Evolutionary conservation across 2,113 vertebrate genomes (phyloP), one percentile per base, ranked within the genome.

Genomic region (Baryphthengus martii): DNA sequence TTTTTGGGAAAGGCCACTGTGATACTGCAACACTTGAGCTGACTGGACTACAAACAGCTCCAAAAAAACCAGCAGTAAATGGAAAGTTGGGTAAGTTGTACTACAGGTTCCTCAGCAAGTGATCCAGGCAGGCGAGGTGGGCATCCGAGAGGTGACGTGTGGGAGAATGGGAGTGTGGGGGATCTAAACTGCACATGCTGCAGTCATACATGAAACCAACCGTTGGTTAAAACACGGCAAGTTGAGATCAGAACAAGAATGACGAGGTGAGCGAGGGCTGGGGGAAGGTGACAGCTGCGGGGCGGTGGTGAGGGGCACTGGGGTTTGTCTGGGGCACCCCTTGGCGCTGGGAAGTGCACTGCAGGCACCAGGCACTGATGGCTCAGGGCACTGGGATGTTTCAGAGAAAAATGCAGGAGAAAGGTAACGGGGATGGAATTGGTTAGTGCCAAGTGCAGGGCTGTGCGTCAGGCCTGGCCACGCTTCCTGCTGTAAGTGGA

Each of bases 111-210:
- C 89, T 83, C 23, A 8, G 87, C 45, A 35, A 14, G n/a, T 26
- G 35, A 37, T 35, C n/a, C 23, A 23, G 21, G 56, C n/a, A 35
- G 56, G 21, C 56, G 8, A 40, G 61, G 61, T 37, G 2, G 8
- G 31, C 25, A 0, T 55, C 16, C 4, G 40, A 53, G 52, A 6
- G 1, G 47, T 16, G 7, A 11, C 13, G 7, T 25, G 53, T 47
- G 42, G 17, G 83, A 11, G 47, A 49, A 52, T 0, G 1, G 26
- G 31, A 55, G n/a, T 2, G 16, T 33, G 50, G 42, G 45, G 62
- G 37, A 28, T 3, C 20, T 15, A 5, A 59, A 42, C n/a, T n/a
- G n/a, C 35, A 11, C 1, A 3, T 2, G 0, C 2, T 19, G 78
- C 65, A 24, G 13, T n/a, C n/a, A n/a, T n/a, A 9, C 4, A 9